Conservation (phyloP, 2,888 invertebrate species). For the Apamea anceps region DNA sequence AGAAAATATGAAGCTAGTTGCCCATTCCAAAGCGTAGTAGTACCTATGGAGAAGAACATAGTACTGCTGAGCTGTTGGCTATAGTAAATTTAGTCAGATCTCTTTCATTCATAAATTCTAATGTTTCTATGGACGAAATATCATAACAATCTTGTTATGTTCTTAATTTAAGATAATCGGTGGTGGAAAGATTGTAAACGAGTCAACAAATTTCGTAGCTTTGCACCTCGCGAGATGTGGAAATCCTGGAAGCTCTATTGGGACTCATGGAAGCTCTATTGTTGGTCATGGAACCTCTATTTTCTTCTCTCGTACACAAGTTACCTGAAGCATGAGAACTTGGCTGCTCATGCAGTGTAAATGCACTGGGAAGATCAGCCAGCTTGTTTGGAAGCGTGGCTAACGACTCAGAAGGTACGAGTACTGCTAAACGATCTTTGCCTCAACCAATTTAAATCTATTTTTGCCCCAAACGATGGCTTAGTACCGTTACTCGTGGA, state of each 20-base stretch:
- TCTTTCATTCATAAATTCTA: too few relatives aligned
- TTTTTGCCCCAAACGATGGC: background rate
- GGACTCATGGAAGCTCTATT: background rate
- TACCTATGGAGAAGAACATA: too few relatives aligned
- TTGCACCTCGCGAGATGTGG: too few relatives aligned
- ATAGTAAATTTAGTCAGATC: too few relatives aligned
- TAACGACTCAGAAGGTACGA: background rate
- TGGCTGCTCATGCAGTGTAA: background rate
- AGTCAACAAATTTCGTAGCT: background rate
- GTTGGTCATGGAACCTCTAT: too few relatives aligned
- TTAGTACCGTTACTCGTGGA: background rate
- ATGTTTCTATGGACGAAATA: background rate
- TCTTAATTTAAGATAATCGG: background rate
- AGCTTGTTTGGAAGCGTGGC: background rate
- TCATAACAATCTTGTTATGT: background rate
- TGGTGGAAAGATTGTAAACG: background rate
- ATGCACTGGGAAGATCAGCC: background rate
- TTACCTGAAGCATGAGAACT: background rate
- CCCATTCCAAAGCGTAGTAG: too few relatives aligned
- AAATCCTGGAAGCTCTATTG: background rate
- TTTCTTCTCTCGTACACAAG: background rate
- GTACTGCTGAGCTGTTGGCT: too few relatives aligned
- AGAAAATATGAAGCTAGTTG: too few relatives aligned
- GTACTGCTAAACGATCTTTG: background rate
- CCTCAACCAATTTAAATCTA: background rate